Base-by-base conservation (phyloP, 2,797 vertebrate genomes). In the Odontamblyopus rebecca region DNA sequence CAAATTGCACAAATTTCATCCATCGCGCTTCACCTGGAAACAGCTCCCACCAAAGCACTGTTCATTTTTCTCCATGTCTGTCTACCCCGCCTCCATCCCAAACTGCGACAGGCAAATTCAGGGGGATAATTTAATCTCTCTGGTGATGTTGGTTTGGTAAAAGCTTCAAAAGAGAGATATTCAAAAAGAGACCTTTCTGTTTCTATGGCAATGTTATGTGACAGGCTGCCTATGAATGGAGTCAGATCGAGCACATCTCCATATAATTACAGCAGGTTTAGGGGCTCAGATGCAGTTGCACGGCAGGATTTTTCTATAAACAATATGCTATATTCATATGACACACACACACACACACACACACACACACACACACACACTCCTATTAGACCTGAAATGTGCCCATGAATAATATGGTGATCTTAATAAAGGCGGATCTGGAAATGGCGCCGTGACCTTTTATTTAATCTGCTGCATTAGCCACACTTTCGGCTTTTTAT, bases 121-220 rank as follows among this genome's bases (percentile, higher is more conserved):
- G 41, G 79, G 81, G 70, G 71, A 76, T 73, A 69, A 85, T 85
- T 75, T 79, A 75, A 30, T 73, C 76, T 85, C 72, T 88, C 79
- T 77, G 81, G 88, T 87, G 87, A 89, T 67, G 80, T 41, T 44
- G 82, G 82, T 61, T 69, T 79, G 26, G 48, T 66, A 66, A 74
- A 79, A 82, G 75, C 88, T 78, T 89, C 81, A 75, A 50, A 85
- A 79, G 78, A 70, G 75, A 50, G 73, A 75, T 76, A 86, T 88
- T 91, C 84, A 88, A 80, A 89, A 80, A 79, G 78, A 81, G 85
- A 91, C 88, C 79, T 86, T 88, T 86, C 41, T 72, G 90, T 93
- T 92, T 87, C 92, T 91, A 92, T 93, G 91, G 89, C 83, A 84
- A 93, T 93, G 79, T 80, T 69, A 86, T 76, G 74, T 80, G 86